These are phyloP conservation scores for Macquaria ambigua DNA, from an alignment of 2,113 vertebrate genomes.

Conservation along the genomic window DNA sequence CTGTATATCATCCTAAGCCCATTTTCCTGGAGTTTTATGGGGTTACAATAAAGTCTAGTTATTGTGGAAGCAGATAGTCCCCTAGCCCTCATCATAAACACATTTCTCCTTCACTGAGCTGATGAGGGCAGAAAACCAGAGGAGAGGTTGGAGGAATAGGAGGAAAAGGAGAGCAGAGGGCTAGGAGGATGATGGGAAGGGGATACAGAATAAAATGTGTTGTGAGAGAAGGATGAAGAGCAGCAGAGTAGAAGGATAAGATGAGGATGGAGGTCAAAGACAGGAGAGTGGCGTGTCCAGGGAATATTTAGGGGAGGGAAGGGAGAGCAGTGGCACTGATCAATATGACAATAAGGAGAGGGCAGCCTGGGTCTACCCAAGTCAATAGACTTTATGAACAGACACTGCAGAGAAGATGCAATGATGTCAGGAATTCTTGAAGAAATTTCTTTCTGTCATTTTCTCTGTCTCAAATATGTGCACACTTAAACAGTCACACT, in stretches of 20 bases:
- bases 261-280: constrained; percentile 58
- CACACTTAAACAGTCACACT: neutral
- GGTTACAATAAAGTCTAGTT: constrained; percentile 70
- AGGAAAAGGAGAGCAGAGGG: constrained; percentile 18
- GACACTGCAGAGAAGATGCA: constrained; percentile 15
- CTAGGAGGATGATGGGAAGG: constrained; percentile 19
- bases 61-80: constrained; percentile 67
- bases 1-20: constrained; percentile 53
- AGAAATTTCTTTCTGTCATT: constrained; percentile 17
- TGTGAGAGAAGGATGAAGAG: constrained; percentile 37
- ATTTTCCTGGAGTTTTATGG: constrained; percentile 68
- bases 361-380: constrained; percentile 19
- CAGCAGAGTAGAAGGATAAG: constrained; percentile 27
- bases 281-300: constrained; percentile 44
- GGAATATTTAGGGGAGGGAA: constrained; percentile 51
- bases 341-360: constrained; percentile 61
- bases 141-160: constrained; percentile 27
- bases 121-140: constrained; percentile 50
- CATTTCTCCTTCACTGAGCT: constrained; percentile 64
- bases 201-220: constrained; percentile 26
- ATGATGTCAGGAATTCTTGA: constrained; percentile 11
- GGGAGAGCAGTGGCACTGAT: constrained; percentile 34
- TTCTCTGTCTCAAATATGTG: constrained; percentile 17
- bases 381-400: constrained; percentile 48
- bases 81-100: constrained; percentile 63